A percentile compares a stretch with the other conserved stretches of the same genome.
Conservation (phyloP, 2,888 invertebrate species). For the Caenorhabditis zanzibari region DNA sequence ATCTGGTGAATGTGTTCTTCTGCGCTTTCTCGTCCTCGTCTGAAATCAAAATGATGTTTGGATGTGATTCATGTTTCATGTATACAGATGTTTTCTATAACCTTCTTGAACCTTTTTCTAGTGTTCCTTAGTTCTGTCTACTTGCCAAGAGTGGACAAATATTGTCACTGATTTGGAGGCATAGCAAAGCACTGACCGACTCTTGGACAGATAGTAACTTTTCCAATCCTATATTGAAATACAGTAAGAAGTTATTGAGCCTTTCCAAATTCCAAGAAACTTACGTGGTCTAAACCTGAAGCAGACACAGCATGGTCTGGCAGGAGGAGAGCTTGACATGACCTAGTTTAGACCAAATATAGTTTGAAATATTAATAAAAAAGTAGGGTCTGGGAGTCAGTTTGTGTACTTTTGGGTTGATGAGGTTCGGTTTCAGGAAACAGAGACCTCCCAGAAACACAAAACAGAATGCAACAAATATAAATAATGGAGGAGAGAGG, state of each 20-base stretch:
- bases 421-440: constrained; percentile 30
- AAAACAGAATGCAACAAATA: constrained; percentile 63
- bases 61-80: not conserved
- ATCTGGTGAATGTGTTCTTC: constrained; percentile 83
- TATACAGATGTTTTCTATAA: constrained; percentile 21
- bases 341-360: constrained; percentile 37
- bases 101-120: constrained; percentile 16
- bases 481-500: constrained; percentile 59
- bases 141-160: constrained; percentile 34
- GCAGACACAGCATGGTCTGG: constrained; percentile 75
- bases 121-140: constrained; percentile 23
- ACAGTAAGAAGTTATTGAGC: not conserved
- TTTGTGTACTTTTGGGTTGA: not conserved
- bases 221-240: not conserved
- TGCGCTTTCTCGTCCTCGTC: constrained; percentile 83
- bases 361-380: constrained; percentile 1
- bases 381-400: constrained; percentile 30
- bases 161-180: constrained; percentile 39
- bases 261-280: constrained; percentile 10
- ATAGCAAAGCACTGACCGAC: constrained; percentile 11
- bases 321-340: constrained; percentile 77
- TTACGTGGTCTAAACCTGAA: constrained; percentile 70
- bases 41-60: constrained; percentile 70
- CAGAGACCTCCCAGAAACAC: constrained; percentile 56
- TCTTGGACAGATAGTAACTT: not conserved